Percentiles rank a stretch among this genome's conserved stretches.
phyloP scores from a whole-genome alignment of 2,888 invertebrate species.

The Drosophila subsilvestris region DNA sequence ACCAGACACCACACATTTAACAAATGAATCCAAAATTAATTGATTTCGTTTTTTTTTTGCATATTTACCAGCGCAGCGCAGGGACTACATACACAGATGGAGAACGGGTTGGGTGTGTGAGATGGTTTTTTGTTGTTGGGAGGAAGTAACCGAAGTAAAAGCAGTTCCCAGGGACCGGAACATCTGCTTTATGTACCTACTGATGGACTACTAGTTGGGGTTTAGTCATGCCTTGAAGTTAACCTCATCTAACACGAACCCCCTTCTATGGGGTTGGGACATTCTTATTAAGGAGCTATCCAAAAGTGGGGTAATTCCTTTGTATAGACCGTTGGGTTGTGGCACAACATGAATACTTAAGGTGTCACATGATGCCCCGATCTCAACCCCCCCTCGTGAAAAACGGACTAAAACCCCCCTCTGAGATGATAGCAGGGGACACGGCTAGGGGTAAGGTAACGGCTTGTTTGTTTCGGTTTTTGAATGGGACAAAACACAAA shows the following conservation, averaged over 20 bases:
- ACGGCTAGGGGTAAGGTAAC: background rate
- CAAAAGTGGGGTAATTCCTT: too few relatives aligned
- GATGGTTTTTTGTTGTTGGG: conserved; percentile 1
- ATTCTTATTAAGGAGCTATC: too few relatives aligned
- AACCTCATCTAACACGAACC: too few relatives aligned
- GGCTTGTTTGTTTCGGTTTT: conserved; percentile 51
- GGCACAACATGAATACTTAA: background rate
- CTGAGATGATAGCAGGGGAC: background rate
- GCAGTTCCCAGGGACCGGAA: background rate
- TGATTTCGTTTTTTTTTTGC: conserved; percentile 44
- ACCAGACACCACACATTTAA: conserved; percentile 73
- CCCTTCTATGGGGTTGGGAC: too few relatives aligned
- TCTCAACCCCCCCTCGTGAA: background rate
- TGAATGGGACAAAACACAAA: conserved; percentile 50
- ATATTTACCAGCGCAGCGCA: conserved; percentile 76
- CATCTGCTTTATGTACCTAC: background rate
- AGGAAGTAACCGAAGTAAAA: background rate
- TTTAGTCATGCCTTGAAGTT: too few relatives aligned
- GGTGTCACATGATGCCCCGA: background rate
- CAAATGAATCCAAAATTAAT: conserved; percentile 17
- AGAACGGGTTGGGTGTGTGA: conserved; percentile 24
- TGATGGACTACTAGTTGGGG: too few relatives aligned
- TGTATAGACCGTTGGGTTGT: background rate
- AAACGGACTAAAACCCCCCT: background rate
- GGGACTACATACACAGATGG: conserved; percentile 61